Evolutionary conservation across 1,140 invertebrate genomes (phyloP), one percentile per base, ranked within the genome.

Genomic region (Drosophila guanche): DNA sequence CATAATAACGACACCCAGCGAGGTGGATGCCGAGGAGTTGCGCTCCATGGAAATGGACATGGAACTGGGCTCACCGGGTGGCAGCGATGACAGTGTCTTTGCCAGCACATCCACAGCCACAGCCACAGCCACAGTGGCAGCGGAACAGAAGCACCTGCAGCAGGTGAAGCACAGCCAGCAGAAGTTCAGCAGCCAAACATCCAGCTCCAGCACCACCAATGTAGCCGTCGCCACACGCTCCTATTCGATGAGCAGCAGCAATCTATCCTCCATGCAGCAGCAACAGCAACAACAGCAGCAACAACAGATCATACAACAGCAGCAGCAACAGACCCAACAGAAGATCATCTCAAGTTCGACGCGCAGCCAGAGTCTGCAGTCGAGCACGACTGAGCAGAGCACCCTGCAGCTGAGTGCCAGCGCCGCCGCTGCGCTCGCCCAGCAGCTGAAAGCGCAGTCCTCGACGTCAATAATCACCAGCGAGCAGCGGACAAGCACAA

Each of bases 1-100:
- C 27, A 91, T 91, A 8, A 89, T 91, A 50, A 91, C 90, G 25
- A 90, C 89, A 1, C 89, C 90, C 12, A 90, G 90, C 65, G 90
- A 91, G 41, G 89, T 81, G 43, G 90, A 91, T 47, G 74, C 86
- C 43, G 90, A 90, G 0, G 90, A 91, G 43, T 61, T 84, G 37
- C 81, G 85, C 20, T 89, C 89, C 3, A 61, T 89, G 65, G 69
- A 63, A 37, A 37, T 37, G 3, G 89, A 90, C 6, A 10, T 85
- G 20, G 84, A 89, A 41, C 42, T 83, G 6, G 76, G 74, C 14
- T 88, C 77, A 0, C 81, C 81, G 1, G 66, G 46, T 3, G 43
- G 45, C 14, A 41, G 72, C 37, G 73, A 68, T 27, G 77, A 72
- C 37, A 63, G 47, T 7, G 72, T 76, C 5, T 79, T 79, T 43